Base-by-base conservation (phyloP, 1,140 invertebrate genomes). In the Meloidogyne exigua region DNA sequence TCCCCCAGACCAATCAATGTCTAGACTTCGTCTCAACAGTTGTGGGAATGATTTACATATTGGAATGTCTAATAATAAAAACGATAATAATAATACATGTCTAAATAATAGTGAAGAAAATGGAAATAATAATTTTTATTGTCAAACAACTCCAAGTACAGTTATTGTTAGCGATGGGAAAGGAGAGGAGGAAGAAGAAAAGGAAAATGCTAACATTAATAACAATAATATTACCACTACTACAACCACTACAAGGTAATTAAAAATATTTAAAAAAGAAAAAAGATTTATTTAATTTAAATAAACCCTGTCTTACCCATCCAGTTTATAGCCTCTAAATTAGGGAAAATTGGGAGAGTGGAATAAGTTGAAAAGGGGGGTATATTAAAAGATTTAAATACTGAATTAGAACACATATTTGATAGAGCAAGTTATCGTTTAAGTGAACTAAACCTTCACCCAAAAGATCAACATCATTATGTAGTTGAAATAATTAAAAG, bases 1-100 rank as follows among this genome's bases (percentile, higher is more conserved):
- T 11, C 80, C 85, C 5, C 44, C 72, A 42, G 73, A 69, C 62
- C 75, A 76, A 36, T 73, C 72, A 65, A 66, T 73, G 72, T 73
- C 72, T 4, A 62, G 72, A 21, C 72, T 73, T 57, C 21, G 72
- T 0, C 72, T 73, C n/a, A 73, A 73, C 72, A 73, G 72, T 21
- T 26, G 32, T 26, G 65, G 36, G 49, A 64, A 64, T 39, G 72
- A 65, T 32, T 39, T 73, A 26, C 15, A 21, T 64, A 4, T 64
- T 65, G 13, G 57, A 28, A 18, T 62, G 23, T 26, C 72, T 28
- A 64, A 57, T 57, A 49, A 49, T 32, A 32, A 32, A 32, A 32
- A 32, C n/a, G 63, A 65, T 23, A 65, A 32, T 23, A 65, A 32
- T 68, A 32, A 42, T 42, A 68, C 28, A n/a, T 21, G 49, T 25